A percentile compares a stretch with the other conserved stretches of the same genome.
Evolutionary conservation across 2,888 invertebrate species (phyloP).

Genomic region (Philaethria dido): DNA sequence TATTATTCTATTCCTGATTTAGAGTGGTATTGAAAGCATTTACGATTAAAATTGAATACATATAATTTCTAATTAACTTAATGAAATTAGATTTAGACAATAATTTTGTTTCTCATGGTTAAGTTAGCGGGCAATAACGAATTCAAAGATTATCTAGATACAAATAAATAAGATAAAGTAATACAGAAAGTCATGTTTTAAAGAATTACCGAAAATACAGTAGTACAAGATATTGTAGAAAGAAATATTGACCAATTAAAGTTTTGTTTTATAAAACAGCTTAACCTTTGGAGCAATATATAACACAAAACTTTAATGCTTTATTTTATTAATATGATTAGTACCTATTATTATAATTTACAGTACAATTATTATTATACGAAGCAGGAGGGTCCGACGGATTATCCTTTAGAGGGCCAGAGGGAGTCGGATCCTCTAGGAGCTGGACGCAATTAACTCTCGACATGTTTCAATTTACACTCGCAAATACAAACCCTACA

Average conservation of each 20-base stretch:
- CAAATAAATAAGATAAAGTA: too few species aligned
- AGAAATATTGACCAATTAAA: constrained; percentile 1
- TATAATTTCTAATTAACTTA: too few species aligned
- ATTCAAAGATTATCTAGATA: too few species aligned
- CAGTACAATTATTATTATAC: constrained; percentile 24
- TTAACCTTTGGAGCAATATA: neutral
- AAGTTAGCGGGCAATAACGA: too few species aligned
- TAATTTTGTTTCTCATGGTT: too few species aligned
- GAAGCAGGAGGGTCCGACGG: constrained; percentile 36
- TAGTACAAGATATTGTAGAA: too few species aligned
- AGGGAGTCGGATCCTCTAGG: constrained; percentile 52
- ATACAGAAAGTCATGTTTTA: too few species aligned
- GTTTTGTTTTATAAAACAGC: neutral
- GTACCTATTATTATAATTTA: constrained; percentile 4
- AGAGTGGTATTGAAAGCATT: neutral
- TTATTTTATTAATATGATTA: constrained; percentile 12
- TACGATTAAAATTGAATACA: too few species aligned
- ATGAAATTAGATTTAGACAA: too few species aligned
- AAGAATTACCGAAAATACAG: too few species aligned
- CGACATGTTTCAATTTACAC: constrained; percentile 81
- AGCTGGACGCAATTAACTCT: constrained; percentile 74
- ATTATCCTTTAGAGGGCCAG: constrained; percentile 56
- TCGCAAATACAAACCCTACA: constrained; percentile 69
- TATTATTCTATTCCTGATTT: constrained; percentile 15
- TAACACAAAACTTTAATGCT: neutral